phyloP scores from a whole-genome alignment of 2,113 vertebrate species.

The Grantiella picta region DNA sequence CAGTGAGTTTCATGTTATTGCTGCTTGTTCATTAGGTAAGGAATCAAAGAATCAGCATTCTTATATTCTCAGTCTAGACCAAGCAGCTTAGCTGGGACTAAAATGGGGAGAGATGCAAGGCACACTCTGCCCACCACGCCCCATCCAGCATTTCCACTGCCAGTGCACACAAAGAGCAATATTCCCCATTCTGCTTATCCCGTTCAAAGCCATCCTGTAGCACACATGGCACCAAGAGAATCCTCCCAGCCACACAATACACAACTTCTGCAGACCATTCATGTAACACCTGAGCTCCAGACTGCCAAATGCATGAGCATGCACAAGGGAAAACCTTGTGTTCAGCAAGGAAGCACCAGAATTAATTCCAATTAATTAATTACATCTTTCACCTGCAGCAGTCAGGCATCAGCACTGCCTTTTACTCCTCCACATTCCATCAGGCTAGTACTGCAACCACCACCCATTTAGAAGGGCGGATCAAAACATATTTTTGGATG shows the following conservation, averaged over 20 bases:
- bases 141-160: not conserved
- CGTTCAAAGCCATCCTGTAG: not conserved
- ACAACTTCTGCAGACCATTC: not conserved
- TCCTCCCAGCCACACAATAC: not conserved
- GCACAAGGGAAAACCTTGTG: not conserved
- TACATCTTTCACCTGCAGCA: not conserved
- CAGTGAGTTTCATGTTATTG: not conserved
- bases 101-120: not conserved
- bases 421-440: not conserved
- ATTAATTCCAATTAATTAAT: not conserved
- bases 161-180: accelerated
- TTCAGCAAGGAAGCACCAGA: not conserved
- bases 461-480: not conserved
- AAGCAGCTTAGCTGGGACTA: not conserved
- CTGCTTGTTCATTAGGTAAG: not conserved
- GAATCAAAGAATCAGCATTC: not conserved
- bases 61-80: not conserved
- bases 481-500: not conserved
- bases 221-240: not conserved
- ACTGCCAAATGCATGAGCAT: accelerated
- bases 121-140: not conserved
- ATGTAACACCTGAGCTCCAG: not conserved
- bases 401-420: not conserved
- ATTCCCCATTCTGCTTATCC: not conserved
- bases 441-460: accelerated